A percentile compares a stretch with the other conserved stretches of the same genome.
These are phyloP conservation scores for Notechis scutatus DNA, from an alignment of 2,113 vertebrate genomes.

Conservation along the genomic window DNA sequence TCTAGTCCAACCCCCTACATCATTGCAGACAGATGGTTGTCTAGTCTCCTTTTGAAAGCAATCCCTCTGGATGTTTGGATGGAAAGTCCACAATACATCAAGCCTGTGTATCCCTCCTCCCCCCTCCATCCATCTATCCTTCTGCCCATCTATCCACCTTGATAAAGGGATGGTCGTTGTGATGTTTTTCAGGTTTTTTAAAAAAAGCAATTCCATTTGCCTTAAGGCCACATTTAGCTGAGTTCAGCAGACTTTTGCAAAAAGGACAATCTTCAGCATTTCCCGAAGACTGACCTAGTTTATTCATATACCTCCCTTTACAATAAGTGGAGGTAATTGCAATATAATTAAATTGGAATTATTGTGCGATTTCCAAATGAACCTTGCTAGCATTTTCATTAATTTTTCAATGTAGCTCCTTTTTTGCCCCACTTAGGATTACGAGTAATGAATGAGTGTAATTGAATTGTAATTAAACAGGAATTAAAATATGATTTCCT, in stretches of 20 bases:
- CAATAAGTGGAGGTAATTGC: constrained; percentile 40
- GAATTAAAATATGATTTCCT: constrained; percentile 70
- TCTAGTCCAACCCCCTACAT: not conserved
- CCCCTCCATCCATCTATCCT: not conserved
- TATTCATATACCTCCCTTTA: constrained; percentile 9
- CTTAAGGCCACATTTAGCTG: not conserved
- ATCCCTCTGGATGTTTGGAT: not conserved
- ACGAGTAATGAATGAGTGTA: constrained; percentile 64
- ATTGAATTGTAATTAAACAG: constrained; percentile 68
- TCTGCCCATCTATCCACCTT: not conserved
- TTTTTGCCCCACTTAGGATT: constrained; percentile 63
- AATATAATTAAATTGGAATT: constrained; percentile 56
- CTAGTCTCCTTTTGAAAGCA: too few relatives aligned
- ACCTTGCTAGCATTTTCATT: constrained; percentile 64
- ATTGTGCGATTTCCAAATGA: constrained; percentile 61
- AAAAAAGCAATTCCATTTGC: not conserved
- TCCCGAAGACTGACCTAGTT: constrained; percentile 8
- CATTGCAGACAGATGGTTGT: too few relatives aligned
- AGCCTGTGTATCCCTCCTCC: too few relatives aligned
- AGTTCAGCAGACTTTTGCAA: not conserved
- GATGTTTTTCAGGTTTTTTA: not conserved
- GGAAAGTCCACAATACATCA: not conserved
- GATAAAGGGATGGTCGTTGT: not conserved
- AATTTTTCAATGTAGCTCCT: constrained; percentile 49
- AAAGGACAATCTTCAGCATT: not conserved